phyloP scores from a whole-genome alignment of 2,797 vertebrate genomes.

The Leuciscus waleckii region DNA sequence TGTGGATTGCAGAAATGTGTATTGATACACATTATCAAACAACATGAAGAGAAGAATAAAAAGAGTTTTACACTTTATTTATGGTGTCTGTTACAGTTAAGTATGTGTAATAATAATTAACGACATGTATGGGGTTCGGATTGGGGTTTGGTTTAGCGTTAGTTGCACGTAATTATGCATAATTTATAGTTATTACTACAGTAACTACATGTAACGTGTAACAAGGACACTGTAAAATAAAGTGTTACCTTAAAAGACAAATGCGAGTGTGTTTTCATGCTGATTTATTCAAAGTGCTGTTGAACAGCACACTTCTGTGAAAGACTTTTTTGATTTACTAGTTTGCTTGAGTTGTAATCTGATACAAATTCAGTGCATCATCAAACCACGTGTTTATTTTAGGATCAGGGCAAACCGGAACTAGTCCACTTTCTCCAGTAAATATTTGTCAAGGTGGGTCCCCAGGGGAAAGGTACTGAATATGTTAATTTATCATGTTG shows the following conservation, averaged over 20 bases:
- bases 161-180: no score
- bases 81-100: no score
- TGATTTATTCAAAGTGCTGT: background rate
- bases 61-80: background rate
- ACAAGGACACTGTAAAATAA: background rate
- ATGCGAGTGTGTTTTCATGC: background rate
- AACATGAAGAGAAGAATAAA: background rate
- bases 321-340: background rate
- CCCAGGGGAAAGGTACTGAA: background rate
- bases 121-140: no score
- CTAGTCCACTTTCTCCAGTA: background rate
- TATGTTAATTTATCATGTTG: background rate
- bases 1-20: background rate
- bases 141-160: no score
- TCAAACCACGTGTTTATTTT: slow-evolving; percentile 2
- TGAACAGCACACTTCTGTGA: background rate
- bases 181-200: no score
- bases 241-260: no score
- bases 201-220: no score
- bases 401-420: background rate
- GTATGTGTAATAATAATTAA: no score
- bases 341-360: background rate
- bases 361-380: background rate
- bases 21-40: background rate
- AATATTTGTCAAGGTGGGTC: background rate